Percentiles rank a stretch among this genome's conserved stretches.
phyloP scores from a whole-genome alignment of 2,888 invertebrate genomes.

The Ectemnius lituratus region DNA sequence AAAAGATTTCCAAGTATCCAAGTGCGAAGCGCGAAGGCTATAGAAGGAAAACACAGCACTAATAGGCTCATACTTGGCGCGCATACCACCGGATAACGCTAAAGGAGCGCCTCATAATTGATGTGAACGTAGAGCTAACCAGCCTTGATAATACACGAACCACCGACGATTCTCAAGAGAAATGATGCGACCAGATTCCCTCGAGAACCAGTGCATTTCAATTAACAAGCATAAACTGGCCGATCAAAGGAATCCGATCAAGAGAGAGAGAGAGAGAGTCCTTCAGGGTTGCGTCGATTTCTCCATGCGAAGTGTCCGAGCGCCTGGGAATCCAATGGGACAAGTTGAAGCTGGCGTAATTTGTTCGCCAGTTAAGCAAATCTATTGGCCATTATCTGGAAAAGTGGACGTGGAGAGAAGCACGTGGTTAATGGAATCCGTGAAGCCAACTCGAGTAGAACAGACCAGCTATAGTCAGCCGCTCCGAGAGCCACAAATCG shows the following conservation, averaged over 20 bases:
- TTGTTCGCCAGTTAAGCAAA: too few relatives aligned
- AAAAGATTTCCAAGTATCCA: too few relatives aligned
- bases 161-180: neutral
- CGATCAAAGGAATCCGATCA: neutral
- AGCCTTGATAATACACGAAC: conserved; percentile 1
- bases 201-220: conserved; percentile 1
- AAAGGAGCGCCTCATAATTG: conserved; percentile 1
- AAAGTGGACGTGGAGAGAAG: too few relatives aligned
- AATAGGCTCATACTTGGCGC: neutral
- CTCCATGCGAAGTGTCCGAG: neutral
- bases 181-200: neutral
- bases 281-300: neutral
- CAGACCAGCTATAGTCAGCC: too few relatives aligned
- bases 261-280: neutral
- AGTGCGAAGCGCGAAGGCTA: too few relatives aligned
- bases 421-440: too few relatives aligned
- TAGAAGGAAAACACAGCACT: neutral
- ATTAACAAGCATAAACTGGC: neutral
- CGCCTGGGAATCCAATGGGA: too few relatives aligned
- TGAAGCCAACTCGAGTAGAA: too few relatives aligned
- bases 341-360: too few relatives aligned
- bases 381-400: too few relatives aligned
- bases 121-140: neutral
- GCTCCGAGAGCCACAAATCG: too few relatives aligned
- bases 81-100: conserved; percentile 3